Evolutionary conservation across 2,888 invertebrate species (phyloP), one percentile per base, ranked within the genome.

Genomic region (Ptychoptera contaminata): DNA sequence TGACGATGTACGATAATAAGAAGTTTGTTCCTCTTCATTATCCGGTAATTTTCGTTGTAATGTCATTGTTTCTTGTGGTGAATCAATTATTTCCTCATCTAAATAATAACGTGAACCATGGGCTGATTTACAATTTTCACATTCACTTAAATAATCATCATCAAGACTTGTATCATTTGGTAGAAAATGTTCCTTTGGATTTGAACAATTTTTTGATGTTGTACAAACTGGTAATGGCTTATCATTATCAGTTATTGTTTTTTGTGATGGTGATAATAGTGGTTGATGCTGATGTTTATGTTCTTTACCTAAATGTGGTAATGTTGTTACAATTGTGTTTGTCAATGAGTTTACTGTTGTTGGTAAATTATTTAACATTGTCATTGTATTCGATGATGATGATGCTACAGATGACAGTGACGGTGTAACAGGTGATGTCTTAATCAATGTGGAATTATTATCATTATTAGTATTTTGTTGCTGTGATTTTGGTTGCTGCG

Each of bases 71-170:
- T 77, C 77, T 47, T 76, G 76, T 29, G 73, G 71, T 39, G 70
- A 61, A 47, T 72, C 68, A 35, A 51, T 57, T 36, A 58, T 52
- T 51, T 75, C 75, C 49, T 73, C 72, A 54, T 74, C 74, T 50
- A 76, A 65, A 58, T 74, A 75, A 56, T 74, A 74, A 50, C 79
- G 73, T 51, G 79, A 78, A 52, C 78, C 78, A 53, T 74, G 77
- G 6, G 80, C 77, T 42, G 81, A 79, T 65, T 85, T 84, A 67
- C 85, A 85, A 68, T 85, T 85, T 65, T 84, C 85, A 64, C 85
- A 85, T 65, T 85, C 85, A 64, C 79, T 83, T 52, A 84, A 72
- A 60, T 82, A 83, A 62, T 83, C 82, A 57, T 82, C 82, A 41
- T 74, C 71, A 44, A 66, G 52, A 43, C 65, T 65, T 16, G 65